Conservation (phyloP, 64 coral and sea anemone species). For the Cladopsammia gracilis region DNA sequence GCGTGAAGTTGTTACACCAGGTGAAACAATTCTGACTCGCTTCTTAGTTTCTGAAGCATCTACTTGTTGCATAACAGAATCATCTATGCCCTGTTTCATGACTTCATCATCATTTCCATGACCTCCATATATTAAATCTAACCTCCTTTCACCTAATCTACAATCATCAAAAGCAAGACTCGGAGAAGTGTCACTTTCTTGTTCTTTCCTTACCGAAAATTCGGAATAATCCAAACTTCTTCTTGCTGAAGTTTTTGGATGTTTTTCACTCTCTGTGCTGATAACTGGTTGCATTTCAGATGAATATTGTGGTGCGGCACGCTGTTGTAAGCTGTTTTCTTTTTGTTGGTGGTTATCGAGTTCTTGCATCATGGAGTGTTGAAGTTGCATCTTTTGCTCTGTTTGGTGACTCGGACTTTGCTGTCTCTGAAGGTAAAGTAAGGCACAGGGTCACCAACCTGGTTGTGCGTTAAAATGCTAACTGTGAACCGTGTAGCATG, state of each 20-base stretch:
- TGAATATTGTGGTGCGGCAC: not conserved
- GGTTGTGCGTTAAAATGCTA: too few species aligned
- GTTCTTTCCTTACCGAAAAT: not conserved
- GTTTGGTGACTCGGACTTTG: conserved; percentile 76
- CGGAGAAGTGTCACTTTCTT: conserved; percentile 10
- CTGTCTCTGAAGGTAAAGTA: conserved; percentile 56
- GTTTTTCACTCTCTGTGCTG: not conserved
- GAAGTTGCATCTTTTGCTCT: conserved; percentile 72
- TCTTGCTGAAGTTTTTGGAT: conserved; percentile 22
- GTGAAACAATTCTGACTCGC: conserved; percentile 87
- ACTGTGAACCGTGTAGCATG: too few species aligned
- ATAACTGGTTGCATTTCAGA: conserved; percentile 23
- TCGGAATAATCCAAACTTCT: conserved; percentile 60
- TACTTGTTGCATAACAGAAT: conserved; percentile 5
- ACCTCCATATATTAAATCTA: not conserved
- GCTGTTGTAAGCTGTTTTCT: not conserved
- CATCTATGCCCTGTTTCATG: not conserved
- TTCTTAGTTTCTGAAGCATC: conserved; percentile 47
- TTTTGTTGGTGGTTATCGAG: conserved; percentile 61
- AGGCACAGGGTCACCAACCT: not conserved
- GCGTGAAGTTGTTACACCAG: not conserved
- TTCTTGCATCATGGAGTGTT: conserved; percentile 85
- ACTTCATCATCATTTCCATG: not conserved
- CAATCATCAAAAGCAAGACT: not conserved
- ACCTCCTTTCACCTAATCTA: not conserved